phyloP scores from a whole-genome alignment of 2,113 vertebrate genomes.

The Xiphophorus couchianus region DNA sequence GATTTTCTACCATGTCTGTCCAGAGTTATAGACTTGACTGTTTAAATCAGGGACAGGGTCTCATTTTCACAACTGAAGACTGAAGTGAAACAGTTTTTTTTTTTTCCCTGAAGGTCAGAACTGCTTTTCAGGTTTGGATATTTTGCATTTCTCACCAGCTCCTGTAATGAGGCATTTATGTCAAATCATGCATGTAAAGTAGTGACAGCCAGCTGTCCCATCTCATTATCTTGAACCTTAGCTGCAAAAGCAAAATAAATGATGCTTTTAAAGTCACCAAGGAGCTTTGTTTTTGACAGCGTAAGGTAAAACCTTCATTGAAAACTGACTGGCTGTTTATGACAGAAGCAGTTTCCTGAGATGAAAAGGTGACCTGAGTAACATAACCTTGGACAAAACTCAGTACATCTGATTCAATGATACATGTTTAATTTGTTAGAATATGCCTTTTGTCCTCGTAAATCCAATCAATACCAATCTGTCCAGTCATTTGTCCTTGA shows the following conservation, averaged over 20 bases:
- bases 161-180: background rate
- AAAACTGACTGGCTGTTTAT: background rate
- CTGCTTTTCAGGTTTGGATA: background rate
- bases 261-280: background rate
- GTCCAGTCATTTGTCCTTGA: conserved; percentile 10
- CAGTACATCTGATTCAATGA: background rate
- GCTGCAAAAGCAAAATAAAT: background rate
- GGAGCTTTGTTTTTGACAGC: too few relatives aligned
- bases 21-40: background rate
- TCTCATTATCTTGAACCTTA: background rate
- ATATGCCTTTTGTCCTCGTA: background rate
- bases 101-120: background rate
- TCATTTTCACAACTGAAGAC: background rate
- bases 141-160: background rate
- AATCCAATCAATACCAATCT: background rate
- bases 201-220: background rate
- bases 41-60: background rate
- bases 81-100: background rate
- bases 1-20: background rate
- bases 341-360: background rate
- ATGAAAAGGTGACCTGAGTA: background rate
- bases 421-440: background rate
- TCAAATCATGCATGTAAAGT: background rate
- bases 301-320: background rate
- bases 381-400: background rate